Evolutionary conservation across 2,797 vertebrate species (phyloP), one percentile per base, ranked within the genome.

Genomic region (Diceros bicornis): DNA sequence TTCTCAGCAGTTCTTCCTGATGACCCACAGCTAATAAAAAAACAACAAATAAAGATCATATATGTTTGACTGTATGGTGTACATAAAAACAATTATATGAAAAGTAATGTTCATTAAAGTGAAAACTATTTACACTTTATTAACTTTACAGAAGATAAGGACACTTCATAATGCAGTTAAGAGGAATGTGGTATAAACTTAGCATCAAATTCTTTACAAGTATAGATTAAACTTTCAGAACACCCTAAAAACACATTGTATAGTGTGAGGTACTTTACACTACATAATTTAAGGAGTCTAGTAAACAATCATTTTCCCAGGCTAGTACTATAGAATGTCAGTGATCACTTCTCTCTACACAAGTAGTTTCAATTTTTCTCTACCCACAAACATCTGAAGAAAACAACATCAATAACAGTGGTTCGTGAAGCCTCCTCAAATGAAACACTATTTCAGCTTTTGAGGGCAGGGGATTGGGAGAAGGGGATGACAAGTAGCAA

Each of bases 11-110:
- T 98, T 98, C 99, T 99, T 75, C 99, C 99, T 0, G 99, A 99
- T 89, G 99, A 99, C 41, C 99, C 99, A 98, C 99, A 99, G 98
- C 99, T 99, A 97, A 41, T 47, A 68, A 82, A 89, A 52, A 88
- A 89, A 93, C 18, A 75, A 87, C 64, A 69, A 77, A 82, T 52
- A 81, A 75, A 98, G 92, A 97, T 61, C 85, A 97, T 1, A 77
- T 0, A 82, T 77, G 21, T 83, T n/a, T 90, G 50, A 92, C 4
- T 50, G 18, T 18, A 87, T 6, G 29, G 23, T 27, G 16, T 37
- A 75, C 62, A 77, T 77, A 69, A 64, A 86, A 94, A 86, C 34
- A 87, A 83, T 69, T 62, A 44, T n/a, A 79, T 29, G 18, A 50
- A 79, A 91, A 88, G 1, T 23, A 92, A 32, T n/a, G 7, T 44